These are phyloP conservation scores for Calosoma granatense DNA, from an alignment of 1,140 invertebrate species.

Conservation along the genomic window DNA sequence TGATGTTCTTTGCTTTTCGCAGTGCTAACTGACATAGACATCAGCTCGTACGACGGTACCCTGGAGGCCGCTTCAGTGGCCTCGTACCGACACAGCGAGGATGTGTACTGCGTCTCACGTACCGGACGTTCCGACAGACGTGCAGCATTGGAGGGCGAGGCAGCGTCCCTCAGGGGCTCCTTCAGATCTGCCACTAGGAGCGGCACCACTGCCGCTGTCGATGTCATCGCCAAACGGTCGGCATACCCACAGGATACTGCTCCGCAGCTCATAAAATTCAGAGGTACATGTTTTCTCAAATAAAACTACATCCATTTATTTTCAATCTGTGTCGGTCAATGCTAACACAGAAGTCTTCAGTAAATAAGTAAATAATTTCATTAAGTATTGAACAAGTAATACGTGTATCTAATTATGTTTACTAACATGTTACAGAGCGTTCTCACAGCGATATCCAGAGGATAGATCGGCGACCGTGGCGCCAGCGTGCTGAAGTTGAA, in stretches of 20 bases:
- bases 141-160: background rate
- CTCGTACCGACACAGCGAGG: background rate
- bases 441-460: conserved; percentile 32
- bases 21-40: conserved; percentile 12
- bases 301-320: no score
- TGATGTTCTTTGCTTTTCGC: no score
- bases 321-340: no score
- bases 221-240: background rate
- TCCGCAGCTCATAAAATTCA: background rate
- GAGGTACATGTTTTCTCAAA: background rate
- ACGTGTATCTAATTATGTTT: no score
- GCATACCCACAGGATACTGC: background rate
- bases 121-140: background rate
- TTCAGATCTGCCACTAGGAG: background rate
- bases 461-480: conserved; percentile 25
- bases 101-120: background rate
- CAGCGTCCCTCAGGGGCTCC: background rate
- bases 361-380: no score
- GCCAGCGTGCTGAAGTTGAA: conserved; percentile 13
- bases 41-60: background rate
- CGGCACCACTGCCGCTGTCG: background rate
- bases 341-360: no score
- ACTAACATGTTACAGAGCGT: conserved; percentile 25
- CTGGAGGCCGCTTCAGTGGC: background rate
- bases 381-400: no score